Evolutionary conservation across 2,113 vertebrate species (phyloP), one percentile per base, ranked within the genome.

Genomic region (Corvus cornix): DNA sequence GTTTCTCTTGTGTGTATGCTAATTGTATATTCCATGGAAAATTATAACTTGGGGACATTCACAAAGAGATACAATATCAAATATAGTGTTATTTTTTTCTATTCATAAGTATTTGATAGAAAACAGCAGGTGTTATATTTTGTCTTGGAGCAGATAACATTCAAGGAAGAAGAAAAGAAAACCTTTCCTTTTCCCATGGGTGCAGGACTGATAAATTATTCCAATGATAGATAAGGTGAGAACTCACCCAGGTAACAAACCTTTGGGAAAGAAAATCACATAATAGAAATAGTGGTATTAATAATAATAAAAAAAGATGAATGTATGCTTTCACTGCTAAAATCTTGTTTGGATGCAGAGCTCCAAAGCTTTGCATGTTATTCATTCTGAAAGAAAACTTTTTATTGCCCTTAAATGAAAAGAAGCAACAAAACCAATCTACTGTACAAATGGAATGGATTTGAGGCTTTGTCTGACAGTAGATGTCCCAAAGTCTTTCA

Each of bases 41-140:
- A 91, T 7, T 56, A n/a, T 13, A 49, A 59, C 68, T 51, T 59
- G 23, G 55, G 55, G 82, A 27, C 51, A 83, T 60, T 88, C 48
- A 67, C 33, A 80, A 44, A 87, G 48, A 74, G 31, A 67, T 85
- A 72, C 14, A n/a, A 26, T 72, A 92, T 77, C 28, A 90, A 87
- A 92, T 84, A 52, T 6, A 31, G 37, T 39, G 30, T 11, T 46
- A 3, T 49, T 79, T 76, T 84, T 86, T 87, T 24, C 85, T 90
- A 49, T 78, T 91, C 55, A 51, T 81, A 84, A 37, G 24, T 78
- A 90, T 70, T 59, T 90, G 90, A 75, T 88, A 84, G 79, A 84
- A 95, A 95, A 68, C 85, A 94, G 83, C 83, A 89, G 93, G 85
- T 95, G 48, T 60, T 95, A 21, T 59, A n/a, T 81, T 94, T 94